Percentiles rank a stretch among this genome's conserved stretches.
Conservation (phyloP, 2,888 invertebrate species). For the Drosophila fulvimacula region DNA sequence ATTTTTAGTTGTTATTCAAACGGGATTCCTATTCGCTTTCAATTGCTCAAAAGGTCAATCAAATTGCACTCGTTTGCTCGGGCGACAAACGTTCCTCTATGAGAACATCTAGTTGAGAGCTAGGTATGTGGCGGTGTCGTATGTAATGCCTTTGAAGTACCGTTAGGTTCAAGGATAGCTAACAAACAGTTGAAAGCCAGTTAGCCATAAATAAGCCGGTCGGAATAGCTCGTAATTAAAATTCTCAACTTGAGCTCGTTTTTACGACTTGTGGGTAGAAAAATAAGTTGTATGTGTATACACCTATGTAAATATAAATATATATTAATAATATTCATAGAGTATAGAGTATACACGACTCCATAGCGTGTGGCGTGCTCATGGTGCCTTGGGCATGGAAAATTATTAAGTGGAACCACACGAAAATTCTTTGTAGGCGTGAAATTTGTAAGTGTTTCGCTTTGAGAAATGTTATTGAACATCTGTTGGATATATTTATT, state of each 20-base stretch:
- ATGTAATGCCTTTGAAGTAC: conserved; percentile 11
- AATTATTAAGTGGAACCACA: conserved; percentile 5
- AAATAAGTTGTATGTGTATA: background rate
- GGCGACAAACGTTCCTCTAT: background rate
- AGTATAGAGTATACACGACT: background rate
- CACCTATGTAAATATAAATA: background rate
- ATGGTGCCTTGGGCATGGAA: background rate
- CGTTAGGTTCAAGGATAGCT: conserved; percentile 45
- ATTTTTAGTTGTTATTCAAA: conserved; percentile 42
- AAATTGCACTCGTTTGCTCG: conserved; percentile 61
- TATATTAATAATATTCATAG: background rate
- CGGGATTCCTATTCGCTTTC: conserved; percentile 40
- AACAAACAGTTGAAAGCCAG: conserved; percentile 12
- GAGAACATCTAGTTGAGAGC: conserved; percentile 6
- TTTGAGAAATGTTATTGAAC: background rate
- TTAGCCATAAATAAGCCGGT: conserved; percentile 11
- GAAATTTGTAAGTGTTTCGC: background rate
- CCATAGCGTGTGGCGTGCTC: background rate
- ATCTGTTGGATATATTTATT: background rate
- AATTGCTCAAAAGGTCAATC: conserved; percentile 74
- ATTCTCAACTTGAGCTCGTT: background rate
- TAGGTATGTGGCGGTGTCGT: background rate
- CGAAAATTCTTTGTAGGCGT: background rate
- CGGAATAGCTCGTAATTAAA: conserved; percentile 10
- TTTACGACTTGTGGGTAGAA: background rate